phyloP scores from a whole-genome alignment of 2,797 vertebrate species.

The Mus minutoides region DNA sequence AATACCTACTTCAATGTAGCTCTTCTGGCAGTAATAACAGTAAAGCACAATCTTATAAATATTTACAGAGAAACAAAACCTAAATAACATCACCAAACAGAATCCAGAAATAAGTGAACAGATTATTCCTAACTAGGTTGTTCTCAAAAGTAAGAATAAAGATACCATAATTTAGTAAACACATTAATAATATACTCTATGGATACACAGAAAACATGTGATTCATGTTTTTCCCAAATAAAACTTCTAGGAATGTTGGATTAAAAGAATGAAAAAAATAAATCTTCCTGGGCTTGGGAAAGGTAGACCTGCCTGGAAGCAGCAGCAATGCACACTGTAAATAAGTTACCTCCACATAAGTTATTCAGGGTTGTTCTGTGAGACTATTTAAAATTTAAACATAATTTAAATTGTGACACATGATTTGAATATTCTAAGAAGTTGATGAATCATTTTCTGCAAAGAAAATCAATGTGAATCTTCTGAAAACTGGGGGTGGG shows the following conservation, averaged over 20 bases:
- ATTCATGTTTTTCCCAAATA: constrained; percentile 16
- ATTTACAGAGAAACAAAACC: background rate
- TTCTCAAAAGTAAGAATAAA: background rate
- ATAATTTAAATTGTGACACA: background rate
- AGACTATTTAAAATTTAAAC: constrained; percentile 9
- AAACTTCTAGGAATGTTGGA: background rate
- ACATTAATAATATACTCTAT: background rate
- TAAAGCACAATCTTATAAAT: background rate
- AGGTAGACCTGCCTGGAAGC: background rate
- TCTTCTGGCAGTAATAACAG: background rate
- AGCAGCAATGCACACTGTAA: constrained; percentile 2
- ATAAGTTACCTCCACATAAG: background rate
- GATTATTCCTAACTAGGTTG: background rate
- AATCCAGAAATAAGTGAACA: background rate
- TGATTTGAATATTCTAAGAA: background rate
- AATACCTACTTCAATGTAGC: background rate
- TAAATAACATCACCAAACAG: background rate
- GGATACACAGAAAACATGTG: background rate
- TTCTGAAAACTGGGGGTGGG: background rate
- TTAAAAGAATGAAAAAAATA: background rate
- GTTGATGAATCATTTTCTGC: background rate
- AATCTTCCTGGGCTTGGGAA: background rate
- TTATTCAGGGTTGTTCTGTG: constrained; percentile 6
- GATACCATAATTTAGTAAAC: background rate
- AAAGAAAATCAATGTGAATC: background rate